These are phyloP conservation scores for Onychomys arenicola DNA, from an alignment of 2,797 vertebrate species.

Conservation along the genomic window DNA sequence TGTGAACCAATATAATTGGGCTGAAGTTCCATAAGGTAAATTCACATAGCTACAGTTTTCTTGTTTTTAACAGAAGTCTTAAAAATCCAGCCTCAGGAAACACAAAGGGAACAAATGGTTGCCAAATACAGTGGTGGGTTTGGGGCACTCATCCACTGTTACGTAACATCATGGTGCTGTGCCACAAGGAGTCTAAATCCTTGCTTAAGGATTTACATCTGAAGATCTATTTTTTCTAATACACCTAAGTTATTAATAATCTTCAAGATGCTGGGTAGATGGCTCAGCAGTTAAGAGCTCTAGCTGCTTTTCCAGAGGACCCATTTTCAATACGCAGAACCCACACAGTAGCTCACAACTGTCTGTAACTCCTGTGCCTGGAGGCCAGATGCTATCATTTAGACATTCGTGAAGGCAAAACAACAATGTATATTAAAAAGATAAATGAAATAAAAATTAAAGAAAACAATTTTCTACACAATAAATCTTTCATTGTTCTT, in stretches of 20 bases:
- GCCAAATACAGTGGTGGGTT: background rate
- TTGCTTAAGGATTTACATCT: background rate
- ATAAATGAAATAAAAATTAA: too few species aligned
- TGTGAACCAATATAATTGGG: background rate
- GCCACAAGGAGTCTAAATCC: accelerated
- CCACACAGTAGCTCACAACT: too few species aligned
- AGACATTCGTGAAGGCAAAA: too few species aligned
- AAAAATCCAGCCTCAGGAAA: background rate
- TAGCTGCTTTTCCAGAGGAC: too few species aligned
- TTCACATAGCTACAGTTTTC: background rate
- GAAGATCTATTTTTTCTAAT: background rate
- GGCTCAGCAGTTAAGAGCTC: too few species aligned
- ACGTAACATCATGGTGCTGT: background rate
- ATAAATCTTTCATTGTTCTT: background rate
- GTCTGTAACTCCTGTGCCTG: too few species aligned
- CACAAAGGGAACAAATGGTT: background rate
- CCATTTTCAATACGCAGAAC: too few species aligned
- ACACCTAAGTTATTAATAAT: slow-evolving; percentile 24
- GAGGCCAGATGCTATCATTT: too few species aligned
- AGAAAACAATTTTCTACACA: slow-evolving; percentile 35
- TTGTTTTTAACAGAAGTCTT: background rate
- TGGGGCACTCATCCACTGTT: background rate
- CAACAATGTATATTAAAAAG: too few species aligned
- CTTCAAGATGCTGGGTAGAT: too few species aligned
- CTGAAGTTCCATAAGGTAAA: background rate